Conservation (phyloP, 1,140 invertebrate species). For the Andrena cerasifolii region DNA sequence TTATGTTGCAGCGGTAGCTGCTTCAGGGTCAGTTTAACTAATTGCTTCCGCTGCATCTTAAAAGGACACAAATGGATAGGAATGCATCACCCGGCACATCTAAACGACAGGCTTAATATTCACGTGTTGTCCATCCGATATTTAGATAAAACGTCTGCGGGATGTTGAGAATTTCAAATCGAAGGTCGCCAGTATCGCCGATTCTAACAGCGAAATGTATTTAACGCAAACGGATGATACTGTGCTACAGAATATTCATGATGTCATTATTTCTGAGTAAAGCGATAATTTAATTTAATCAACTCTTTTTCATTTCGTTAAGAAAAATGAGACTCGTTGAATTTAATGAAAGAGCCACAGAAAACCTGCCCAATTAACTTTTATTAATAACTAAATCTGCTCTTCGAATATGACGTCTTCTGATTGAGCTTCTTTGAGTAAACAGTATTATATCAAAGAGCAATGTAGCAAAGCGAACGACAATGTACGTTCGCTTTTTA, state of each 20-base stretch:
- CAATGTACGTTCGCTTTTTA: no score
- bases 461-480: no score
- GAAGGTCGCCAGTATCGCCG: background rate
- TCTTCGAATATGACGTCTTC: no score
- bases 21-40: constrained; percentile 15
- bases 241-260: background rate
- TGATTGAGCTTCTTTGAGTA: no score
- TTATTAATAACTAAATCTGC: background rate
- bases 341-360: background rate
- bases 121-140: constrained; percentile 4
- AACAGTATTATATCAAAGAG: no score
- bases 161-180: constrained; percentile 28
- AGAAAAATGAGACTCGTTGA: background rate
- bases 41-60: constrained; percentile 40
- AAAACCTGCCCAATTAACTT: background rate
- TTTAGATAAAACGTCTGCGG: background rate
- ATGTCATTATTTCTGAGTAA: background rate
- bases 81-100: background rate
- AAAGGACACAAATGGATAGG: constrained; percentile 24
- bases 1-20: background rate
- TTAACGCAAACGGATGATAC: background rate
- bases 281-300: background rate
- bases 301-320: background rate
- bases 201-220: background rate
- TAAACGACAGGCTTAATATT: constrained; percentile 27